Evolutionary conservation across 2,888 invertebrate species (phyloP), one percentile per base, ranked within the genome.

Genomic region (Anoncus sp.): DNA sequence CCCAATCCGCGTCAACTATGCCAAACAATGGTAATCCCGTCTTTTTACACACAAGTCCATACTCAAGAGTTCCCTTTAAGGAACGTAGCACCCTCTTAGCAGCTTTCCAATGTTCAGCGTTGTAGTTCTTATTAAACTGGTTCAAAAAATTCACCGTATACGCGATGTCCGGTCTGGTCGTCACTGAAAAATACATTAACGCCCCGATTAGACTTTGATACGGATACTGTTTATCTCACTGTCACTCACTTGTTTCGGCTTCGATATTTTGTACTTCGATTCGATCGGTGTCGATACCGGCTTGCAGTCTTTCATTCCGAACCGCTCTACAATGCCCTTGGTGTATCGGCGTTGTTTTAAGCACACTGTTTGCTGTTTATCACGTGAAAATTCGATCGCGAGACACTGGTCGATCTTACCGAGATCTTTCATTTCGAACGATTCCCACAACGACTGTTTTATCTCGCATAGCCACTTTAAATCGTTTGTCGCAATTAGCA

Each of bases 161-260:
- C 3, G 71, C 60, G 14, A 81, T 66, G 59, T 77, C 81, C 14
- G 81, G 77, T 31, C 75, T 60, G 5, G 79, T 80, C 1, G 73
- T 35, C 10, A 80, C 69, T n/a, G 67, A 22, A 18, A 80, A 27
- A 40, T 60, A 80, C 70, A 80, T 66, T 16, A 76, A 67, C 22
- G 60, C 65, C 12, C 72, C 75, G 12, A 81, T 78, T 55, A 73
- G 7, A 7, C 7, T 27, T 16, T 74, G 76, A 40, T 80, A 83
- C 2, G 81, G 83, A 18, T 70, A 74, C 20, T 63, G 20, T 2
- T 6, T 71, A 78, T 75, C 18, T 20, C 31, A 31, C 31, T 31
- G 31, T 31, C 31, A 31, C 31, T 31, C 31, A 7, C 31, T 3
- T 31, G 4, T 31, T 3, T 7, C 31, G 31, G 31, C 7, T 31